Evolutionary conservation across 2,113 vertebrate genomes (phyloP).

Genomic region (Myrmophylax atrothorax): DNA sequence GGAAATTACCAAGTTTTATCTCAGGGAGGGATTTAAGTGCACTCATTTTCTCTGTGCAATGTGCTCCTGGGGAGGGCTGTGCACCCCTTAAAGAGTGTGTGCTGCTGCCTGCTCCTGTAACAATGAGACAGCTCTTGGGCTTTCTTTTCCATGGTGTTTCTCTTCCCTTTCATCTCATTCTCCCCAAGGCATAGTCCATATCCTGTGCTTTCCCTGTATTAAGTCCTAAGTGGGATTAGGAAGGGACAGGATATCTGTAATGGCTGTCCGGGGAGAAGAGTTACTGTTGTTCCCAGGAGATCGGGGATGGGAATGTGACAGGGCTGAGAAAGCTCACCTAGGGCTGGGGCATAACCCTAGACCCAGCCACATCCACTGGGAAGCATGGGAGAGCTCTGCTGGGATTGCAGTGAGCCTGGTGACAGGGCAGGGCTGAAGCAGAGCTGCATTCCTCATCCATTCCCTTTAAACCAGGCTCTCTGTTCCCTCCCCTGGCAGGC

Average conservation of each 20-base stretch:
- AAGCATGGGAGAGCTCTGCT: background rate
- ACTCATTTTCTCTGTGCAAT: background rate
- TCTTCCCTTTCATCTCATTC: background rate
- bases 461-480: background rate
- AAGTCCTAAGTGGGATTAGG: background rate
- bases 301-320: background rate
- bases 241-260: background rate
- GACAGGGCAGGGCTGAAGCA: background rate
- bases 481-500: constrained; percentile 54
- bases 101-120: background rate
- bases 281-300: background rate
- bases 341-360: background rate
- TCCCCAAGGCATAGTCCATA: background rate
- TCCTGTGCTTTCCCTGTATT: background rate
- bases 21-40: background rate
- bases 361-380: background rate
- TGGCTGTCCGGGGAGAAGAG: background rate
- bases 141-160: background rate
- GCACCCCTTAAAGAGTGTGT: background rate
- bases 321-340: background rate
- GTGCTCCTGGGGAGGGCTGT: background rate
- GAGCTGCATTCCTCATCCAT: background rate
- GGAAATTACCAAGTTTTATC: background rate
- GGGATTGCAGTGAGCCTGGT: background rate
- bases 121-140: background rate